Evolutionary conservation across 2,888 invertebrate species (phyloP).

Genomic region (Smittia sp.): DNA sequence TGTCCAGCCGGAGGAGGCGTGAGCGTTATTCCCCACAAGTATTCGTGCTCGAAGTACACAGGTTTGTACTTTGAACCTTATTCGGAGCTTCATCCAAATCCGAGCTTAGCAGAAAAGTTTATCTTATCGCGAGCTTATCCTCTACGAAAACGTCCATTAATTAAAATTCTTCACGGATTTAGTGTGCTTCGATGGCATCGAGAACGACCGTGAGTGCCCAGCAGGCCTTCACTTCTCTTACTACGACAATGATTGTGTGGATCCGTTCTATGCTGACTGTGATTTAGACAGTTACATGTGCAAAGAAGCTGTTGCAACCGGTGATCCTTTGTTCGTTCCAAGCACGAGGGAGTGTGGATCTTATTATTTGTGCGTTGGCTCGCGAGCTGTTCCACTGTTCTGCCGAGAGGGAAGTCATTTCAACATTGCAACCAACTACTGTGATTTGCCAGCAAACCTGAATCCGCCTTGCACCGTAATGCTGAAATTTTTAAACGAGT

Average conservation of each 20-base stretch:
- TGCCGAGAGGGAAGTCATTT: no score
- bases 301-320: background rate
- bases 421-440: background rate
- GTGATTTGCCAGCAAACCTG: background rate
- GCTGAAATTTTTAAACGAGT: no score
- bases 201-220: background rate
- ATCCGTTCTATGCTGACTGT: background rate
- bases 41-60: constrained; percentile 17
- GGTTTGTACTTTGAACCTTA: background rate
- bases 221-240: constrained; percentile 3
- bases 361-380: background rate
- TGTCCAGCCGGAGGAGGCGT: background rate
- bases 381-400: background rate
- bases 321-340: background rate
- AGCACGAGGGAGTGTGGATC: background rate
- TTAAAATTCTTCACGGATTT: background rate
- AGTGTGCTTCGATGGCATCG: constrained; percentile 19
- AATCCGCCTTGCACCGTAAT: background rate
- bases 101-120: background rate
- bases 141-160: background rate
- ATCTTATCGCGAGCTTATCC: background rate
- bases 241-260: background rate
- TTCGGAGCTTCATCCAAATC: background rate
- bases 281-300: background rate
- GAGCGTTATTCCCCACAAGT: background rate